Evolutionary conservation across 2,113 vertebrate genomes (phyloP), one percentile per base, ranked within the genome.

Genomic region (Charina bottae): DNA sequence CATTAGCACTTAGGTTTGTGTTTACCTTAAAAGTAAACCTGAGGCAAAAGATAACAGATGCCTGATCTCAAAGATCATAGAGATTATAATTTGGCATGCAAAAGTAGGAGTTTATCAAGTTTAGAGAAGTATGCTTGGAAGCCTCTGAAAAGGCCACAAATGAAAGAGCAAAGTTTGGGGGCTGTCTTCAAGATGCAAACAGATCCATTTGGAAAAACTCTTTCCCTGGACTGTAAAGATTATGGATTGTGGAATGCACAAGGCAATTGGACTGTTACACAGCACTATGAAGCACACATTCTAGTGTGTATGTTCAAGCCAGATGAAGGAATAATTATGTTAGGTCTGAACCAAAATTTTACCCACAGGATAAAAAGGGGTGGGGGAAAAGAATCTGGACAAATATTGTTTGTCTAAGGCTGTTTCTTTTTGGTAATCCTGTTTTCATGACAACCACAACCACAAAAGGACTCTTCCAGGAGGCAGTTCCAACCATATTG

Each of bases 41-140:
- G 93, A 94, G 94, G 95, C 95, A 95, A 97, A 94, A 97, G 96
- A 97, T 96, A 96, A 94, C 96, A 97, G 95, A 97, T 94, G 96
- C 95, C 92, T 95, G 91, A 94, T 95, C 96, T 96, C 95, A 95
- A 95, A 96, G 96, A 92, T 92, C 53, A 90, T 90, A 91, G 83
- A 94, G 92, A 87, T 93, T 90, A 68, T 24, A 37, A 93, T 95
- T 94, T 94, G 94, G 96, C 95, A 95, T 15, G 91, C 93, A 96
- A 92, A 60, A 91, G 93, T 92, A 93, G 92, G 95, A 0, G 24
- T 58, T 83, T 91, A 93, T 88, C 93, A 92, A 94, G 85, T 94
- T 94, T 94, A 90, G 92, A 95, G 93, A 93, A 92, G 93, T 7
- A 0, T 26, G 90, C 92, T 95, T 93, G 88, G 93, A 95, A 95